A percentile compares a stretch with the other conserved stretches of the same genome.
Evolutionary conservation across 2,113 vertebrate species (phyloP).

Genomic region (Entelurus aequoreus): DNA sequence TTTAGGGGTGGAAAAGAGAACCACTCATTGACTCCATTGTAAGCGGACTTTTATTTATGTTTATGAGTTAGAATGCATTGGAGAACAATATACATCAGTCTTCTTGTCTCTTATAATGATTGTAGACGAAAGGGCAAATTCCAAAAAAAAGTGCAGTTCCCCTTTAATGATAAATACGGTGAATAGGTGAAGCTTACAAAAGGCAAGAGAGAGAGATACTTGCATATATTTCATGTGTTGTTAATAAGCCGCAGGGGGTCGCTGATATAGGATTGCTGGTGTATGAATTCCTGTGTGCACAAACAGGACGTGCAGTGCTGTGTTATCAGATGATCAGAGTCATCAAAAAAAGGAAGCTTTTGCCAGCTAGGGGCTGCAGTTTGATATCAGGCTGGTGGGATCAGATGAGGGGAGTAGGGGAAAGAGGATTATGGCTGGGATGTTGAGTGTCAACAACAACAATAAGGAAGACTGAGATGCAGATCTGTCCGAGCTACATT

Average conservation of each 20-base stretch:
- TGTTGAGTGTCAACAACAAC: slow-evolving; percentile 37
- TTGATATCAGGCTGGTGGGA: slow-evolving; percentile 59
- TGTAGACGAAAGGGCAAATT: not conserved
- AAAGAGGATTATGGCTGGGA: slow-evolving; percentile 14
- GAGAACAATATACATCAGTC: too few species aligned
- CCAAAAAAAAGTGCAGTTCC: slow-evolving; percentile 55
- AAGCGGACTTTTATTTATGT: too few species aligned
- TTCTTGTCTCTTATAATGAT: too few species aligned
- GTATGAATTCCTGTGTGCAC: slow-evolving; percentile 24
- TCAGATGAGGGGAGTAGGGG: slow-evolving; percentile 31
- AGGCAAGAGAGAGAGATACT: slow-evolving; percentile 29
- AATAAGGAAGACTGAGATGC: slow-evolving; percentile 40
- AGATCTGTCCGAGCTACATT: slow-evolving; percentile 6
- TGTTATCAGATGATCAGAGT: slow-evolving; percentile 52
- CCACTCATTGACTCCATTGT: too few species aligned
- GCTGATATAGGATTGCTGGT: slow-evolving; percentile 25
- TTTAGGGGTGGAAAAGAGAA: too few species aligned
- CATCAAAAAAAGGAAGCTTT: slow-evolving; percentile 53
- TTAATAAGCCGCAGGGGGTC: slow-evolving; percentile 52
- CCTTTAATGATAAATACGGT: slow-evolving; percentile 58
- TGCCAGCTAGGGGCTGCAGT: slow-evolving; percentile 44
- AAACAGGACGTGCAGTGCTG: slow-evolving; percentile 1
- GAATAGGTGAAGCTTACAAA: slow-evolving; percentile 36
- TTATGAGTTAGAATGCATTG: too few species aligned
- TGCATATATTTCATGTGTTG: slow-evolving; percentile 59